Base-by-base conservation (phyloP, 2,797 vertebrate species). In the Discoglossus pictus region DNA sequence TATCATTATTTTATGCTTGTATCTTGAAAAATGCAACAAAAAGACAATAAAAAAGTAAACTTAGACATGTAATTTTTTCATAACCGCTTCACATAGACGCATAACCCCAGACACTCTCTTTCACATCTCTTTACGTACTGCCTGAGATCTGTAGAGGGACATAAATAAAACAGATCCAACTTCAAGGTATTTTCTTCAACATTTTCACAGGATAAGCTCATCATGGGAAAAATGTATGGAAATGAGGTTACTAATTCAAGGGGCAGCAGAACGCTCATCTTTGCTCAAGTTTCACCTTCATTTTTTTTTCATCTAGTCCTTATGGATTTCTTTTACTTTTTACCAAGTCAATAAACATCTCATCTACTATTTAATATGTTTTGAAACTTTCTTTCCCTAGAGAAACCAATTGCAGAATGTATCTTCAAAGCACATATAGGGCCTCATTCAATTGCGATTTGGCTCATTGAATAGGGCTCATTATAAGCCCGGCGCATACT, bases 101-200 rank as follows among this genome's bases (percentile, higher is more conserved):
- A 54, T n/a, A 55, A 39, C 42, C 35, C 34, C 24, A 23, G 43
- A 70, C 15, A 20, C 34, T 18, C 51, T 55, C 18, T 51, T 62
- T 63, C 56, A 63, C 56, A 63, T 70, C 63, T 56, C 54, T 56
- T 63, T 63, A 70, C 39, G 35, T 50, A 50, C 51, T 23, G 43
- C 67, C 48, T 50, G 24, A 40, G 56, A 62, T 56, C 58, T 40
- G 23, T 23, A 31, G 44, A 40, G 42, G 58, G 44, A 67, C 40
- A 47, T 18, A 50, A 50, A 56, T 69, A 51, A 40, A 55, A 55
- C 34, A 63, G 35, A 7, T 11, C 25, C 18, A 31, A 16, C 66
- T 58, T 51, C 31, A 15, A 68, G 66, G 59, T 60, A 56, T 63
- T 50, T 70, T 70, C 60, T 36, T 56, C 16, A 62, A 60, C 46